phyloP scores from a whole-genome alignment of 2,888 invertebrate species.

The Anthrax anthrax region DNA sequence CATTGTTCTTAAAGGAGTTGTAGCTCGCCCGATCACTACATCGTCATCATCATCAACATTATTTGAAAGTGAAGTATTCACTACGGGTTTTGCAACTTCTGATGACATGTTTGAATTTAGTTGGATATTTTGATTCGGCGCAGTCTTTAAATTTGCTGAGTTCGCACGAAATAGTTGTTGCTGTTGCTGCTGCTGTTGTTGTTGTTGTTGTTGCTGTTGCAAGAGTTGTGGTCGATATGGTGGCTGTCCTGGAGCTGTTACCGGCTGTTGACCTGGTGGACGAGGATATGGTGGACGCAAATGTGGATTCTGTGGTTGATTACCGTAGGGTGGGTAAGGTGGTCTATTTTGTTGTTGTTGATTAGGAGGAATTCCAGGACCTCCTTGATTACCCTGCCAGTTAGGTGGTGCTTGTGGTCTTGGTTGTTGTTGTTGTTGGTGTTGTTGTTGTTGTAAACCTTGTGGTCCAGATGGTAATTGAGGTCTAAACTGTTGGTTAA shows the following conservation, averaged over 20 bases:
- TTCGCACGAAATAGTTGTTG: constrained; percentile 12
- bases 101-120: constrained; percentile 4
- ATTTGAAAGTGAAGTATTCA: background rate
- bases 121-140: constrained; percentile 1
- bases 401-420: constrained; percentile 4
- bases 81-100: background rate
- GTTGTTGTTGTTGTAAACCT: constrained; percentile 8
- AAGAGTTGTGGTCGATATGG: constrained; percentile 18
- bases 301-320: constrained; percentile 17
- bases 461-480: constrained; percentile 10
- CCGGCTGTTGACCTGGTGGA: constrained; percentile 17
- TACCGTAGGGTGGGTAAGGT: constrained; percentile 17
- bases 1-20: constrained; percentile 21
- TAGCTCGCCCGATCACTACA: constrained; percentile 27
- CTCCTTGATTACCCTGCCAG: constrained; percentile 11
- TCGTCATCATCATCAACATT: constrained; percentile 31
- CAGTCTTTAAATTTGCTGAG: constrained; percentile 10
- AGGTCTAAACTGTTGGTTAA: constrained; percentile 9
- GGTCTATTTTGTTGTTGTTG: constrained; percentile 22
- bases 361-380: constrained; percentile 20
- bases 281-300: constrained; percentile 18
- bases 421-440: constrained; percentile 11
- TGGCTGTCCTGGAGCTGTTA: constrained; percentile 19
- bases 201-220: constrained; percentile 20
- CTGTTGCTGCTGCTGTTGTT: constrained; percentile 12